Conservation (phyloP, 2,888 invertebrate species). For the Eilema caniola region DNA sequence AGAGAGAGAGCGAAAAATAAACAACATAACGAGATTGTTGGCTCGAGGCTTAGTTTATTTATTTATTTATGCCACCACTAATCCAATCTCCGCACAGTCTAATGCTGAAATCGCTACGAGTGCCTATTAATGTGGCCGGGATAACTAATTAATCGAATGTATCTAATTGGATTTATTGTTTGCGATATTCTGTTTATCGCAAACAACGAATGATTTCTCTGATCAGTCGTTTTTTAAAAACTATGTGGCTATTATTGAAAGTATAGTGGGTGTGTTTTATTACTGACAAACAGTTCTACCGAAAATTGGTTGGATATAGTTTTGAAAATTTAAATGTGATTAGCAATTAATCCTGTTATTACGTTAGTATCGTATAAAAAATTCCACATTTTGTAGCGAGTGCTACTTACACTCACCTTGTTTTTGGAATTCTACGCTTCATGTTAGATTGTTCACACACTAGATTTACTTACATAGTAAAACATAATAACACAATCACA, state of each 20-base stretch:
- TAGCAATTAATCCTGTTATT: too few species aligned
- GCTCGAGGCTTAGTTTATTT: slow-evolving; percentile 27
- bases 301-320: too few species aligned
- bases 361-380: too few species aligned
- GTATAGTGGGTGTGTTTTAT: neutral
- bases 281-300: neutral
- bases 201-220: neutral
- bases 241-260: neutral
- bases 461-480: too few species aligned
- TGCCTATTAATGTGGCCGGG: slow-evolving; percentile 42
- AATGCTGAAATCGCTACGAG: slow-evolving; percentile 46
- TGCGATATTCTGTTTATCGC: neutral
- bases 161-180: slow-evolving; percentile 26
- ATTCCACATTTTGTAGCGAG: too few species aligned
- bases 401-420: too few species aligned
- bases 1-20: slow-evolving; percentile 20
- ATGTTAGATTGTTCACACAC: too few species aligned
- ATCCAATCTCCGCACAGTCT: slow-evolving; percentile 41
- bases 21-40: slow-evolving; percentile 28
- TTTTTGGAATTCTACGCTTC: too few species aligned
- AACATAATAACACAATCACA: too few species aligned
- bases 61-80: slow-evolving; percentile 46
- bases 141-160: slow-evolving; percentile 38
- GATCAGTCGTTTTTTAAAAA: neutral
- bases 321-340: too few species aligned